phyloP scores from a whole-genome alignment of 2,888 invertebrate species.

The Tipula confusa region DNA sequence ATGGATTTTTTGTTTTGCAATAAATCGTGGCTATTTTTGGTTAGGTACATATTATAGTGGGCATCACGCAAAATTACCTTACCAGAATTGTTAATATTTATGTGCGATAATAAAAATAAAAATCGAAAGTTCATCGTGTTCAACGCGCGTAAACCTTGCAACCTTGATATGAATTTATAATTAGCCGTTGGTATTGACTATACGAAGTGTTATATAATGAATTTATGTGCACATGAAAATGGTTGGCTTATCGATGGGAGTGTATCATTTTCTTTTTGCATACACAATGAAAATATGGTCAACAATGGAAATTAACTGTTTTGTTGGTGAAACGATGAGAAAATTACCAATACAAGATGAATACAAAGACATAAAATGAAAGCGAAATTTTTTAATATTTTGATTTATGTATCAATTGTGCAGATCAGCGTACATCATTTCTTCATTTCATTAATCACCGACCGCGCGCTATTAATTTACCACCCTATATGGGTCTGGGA shows the following conservation, averaged over 20 bases:
- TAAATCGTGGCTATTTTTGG: not conserved
- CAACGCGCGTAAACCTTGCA: not conserved
- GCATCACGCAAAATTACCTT: not conserved
- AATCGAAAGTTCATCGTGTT: not conserved
- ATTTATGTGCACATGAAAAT: not conserved
- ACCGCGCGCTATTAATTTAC: not conserved
- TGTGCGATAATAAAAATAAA: not conserved
- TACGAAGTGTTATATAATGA: not conserved
- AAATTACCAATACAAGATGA: not conserved
- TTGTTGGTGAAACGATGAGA: not conserved
- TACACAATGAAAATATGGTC: not conserved
- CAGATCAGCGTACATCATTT: not conserved
- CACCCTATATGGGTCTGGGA: not conserved
- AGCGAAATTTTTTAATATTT: not conserved
- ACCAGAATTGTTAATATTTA: not conserved
- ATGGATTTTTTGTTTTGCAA: not conserved
- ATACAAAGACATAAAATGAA: not conserved
- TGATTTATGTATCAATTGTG: slow-evolving; percentile 25
- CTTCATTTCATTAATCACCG: not conserved
- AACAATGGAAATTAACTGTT: not conserved
- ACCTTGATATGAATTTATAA: not conserved
- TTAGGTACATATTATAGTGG: not conserved
- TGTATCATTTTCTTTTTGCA: not conserved
- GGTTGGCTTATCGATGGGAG: not conserved
- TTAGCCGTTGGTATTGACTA: not conserved